Base-by-base conservation (phyloP, 2,113 vertebrate genomes). In the Mirza zaza region DNA sequence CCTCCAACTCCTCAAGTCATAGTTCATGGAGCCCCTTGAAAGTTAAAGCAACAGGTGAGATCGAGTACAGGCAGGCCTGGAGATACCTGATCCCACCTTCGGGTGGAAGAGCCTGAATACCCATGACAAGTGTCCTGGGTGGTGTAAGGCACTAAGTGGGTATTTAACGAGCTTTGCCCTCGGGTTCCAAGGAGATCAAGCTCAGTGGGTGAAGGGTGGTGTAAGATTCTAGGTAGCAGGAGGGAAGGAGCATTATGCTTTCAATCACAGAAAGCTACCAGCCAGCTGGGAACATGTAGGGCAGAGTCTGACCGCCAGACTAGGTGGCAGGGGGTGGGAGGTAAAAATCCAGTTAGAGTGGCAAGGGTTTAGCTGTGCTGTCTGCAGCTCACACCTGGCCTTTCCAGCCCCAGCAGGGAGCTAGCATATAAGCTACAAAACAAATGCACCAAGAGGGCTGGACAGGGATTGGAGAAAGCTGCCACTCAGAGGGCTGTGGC, bases 1-100 rank as follows among this genome's bases (percentile, higher is more conserved):
- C 27, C 15, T 29, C 11, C 5, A 32, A 17, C n/a, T 45, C 87
- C 13, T 63, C 0, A 0, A 20, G n/a, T 71, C 27, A 0, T 15
- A 67, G 15, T 25, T 67, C 20, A 6, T 15, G 8, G 7, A 23
- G 61, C 39, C 20, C 11, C 70, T 48, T 12, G 18, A 1, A 27
- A 48, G 39, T 50, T 36, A 50, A 39, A 63, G 42, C 2, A 3
- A 59, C 90, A 90, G 50, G 45, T 9, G 32, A 13, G 20, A 36
- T 45, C 17, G 0, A 6, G 11, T 42, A 3, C 34, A 17, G 50
- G 52, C 5, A 61, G n/a, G 25, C 45, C 29, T 63, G 59, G 59
- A 61, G 42, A 25, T 25, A 6, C 34, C 0, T 50, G 57, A 21
- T 39, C 20, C 4, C 34, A 65, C 20, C 67, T 79, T 50, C 61